phyloP scores from a whole-genome alignment of 2,113 vertebrate genomes.

The Myodes glareolus region DNA sequence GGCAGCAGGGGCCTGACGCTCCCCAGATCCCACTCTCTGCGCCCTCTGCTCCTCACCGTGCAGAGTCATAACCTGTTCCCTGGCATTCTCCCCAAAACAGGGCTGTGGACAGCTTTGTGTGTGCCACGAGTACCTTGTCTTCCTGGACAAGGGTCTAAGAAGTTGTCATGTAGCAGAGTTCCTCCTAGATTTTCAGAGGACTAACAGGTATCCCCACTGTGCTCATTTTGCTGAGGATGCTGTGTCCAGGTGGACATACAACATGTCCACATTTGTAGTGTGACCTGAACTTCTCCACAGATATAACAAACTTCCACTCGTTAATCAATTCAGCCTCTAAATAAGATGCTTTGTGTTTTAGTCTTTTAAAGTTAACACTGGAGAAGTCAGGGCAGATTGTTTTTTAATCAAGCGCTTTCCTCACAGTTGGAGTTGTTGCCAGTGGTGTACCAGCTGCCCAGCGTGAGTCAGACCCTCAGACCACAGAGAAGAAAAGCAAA shows the following conservation, averaged over 20 bases:
- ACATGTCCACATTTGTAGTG: not conserved
- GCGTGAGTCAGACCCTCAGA: not conserved
- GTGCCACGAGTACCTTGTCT: not conserved
- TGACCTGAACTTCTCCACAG: not conserved
- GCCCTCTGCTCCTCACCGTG: not conserved
- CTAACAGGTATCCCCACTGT: not conserved
- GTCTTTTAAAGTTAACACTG: not conserved
- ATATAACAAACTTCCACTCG: not conserved
- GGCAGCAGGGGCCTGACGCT: not conserved
- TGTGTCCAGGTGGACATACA: rapidly evolving
- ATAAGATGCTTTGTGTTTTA: not conserved
- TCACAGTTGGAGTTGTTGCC: not conserved
- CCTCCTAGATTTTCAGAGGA: not conserved
- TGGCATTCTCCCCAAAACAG: not conserved
- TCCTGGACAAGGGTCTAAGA: not conserved
- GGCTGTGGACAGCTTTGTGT: not conserved
- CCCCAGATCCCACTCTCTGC: rapidly evolving
- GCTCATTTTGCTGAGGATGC: not conserved
- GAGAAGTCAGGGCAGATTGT: not conserved
- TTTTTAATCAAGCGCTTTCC: not conserved
- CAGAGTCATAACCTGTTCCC: not conserved
- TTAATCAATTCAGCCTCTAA: not conserved
- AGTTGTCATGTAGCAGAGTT: not conserved
- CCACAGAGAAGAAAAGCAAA: not conserved
- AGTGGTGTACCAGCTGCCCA: not conserved